Base-by-base conservation (phyloP, 2,888 invertebrate genomes). In the Ornithoptera alexandrae region DNA sequence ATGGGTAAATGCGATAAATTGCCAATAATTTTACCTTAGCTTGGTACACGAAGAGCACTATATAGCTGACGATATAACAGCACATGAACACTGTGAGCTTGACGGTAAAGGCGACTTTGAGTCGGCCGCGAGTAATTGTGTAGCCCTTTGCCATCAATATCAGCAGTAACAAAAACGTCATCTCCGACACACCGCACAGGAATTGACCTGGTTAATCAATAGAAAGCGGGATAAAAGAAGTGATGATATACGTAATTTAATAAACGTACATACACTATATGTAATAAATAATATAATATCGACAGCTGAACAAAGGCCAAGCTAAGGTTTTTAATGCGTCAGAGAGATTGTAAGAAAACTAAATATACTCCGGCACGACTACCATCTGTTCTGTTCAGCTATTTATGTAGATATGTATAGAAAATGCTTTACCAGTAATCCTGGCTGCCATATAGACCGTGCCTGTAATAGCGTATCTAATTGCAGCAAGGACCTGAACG, bases 71-170 rank as follows among this genome's bases (percentile, higher is more conserved):
- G 0, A 94, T 89, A 78, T 97, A 98, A 10, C 95, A 80, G 74
- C 96, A 95, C 94, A 97, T 95, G 86, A 98, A 98, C 2, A 96
- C 88, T 0, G 96, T 95, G 64, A 98, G 88, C 84, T 96, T 96
- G 62, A 97, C 94, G 0, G 95, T 95, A 73, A 96, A 96, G 17
- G 93, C 92, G 0, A 95, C 88, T 65, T 96, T 95, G 30, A 98
- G 92, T 0, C 97, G 92, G 0, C 97, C 98, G 65, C 98, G 93
- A 0, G 98, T 98, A 42, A 98, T 96, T 0, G 98, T 98, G 84
- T 96, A 98, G 0, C 98, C 98, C 82, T 98, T 97, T 0, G 96
- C 97, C 86, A 98, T 90, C 7, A 98, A 89, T 1, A 98, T 92
- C 66, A 98, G 89, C 18, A 98, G 90, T 0, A 97, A 88, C 0